These are phyloP conservation scores for Ophioninae sp. DNA, from an alignment of 2,888 invertebrate species.

Conservation along the genomic window DNA sequence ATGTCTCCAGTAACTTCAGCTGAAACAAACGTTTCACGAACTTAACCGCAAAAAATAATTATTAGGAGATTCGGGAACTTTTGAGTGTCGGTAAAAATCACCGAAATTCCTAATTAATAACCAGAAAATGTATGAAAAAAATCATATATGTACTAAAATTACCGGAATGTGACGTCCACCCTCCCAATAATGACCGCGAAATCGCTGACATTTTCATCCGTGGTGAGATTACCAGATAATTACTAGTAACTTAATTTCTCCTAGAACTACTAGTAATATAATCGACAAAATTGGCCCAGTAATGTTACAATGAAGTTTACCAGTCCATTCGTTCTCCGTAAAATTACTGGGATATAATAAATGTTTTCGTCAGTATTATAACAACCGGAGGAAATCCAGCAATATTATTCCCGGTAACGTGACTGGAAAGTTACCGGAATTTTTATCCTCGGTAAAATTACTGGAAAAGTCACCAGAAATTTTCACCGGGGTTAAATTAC, in stretches of 20 bases:
- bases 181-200: not conserved
- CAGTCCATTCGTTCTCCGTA: not conserved
- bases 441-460: not conserved
- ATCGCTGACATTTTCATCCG: not conserved
- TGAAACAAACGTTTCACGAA: too few species aligned
- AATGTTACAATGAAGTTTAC: not conserved
- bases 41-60: too few species aligned
- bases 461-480: not conserved
- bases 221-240: not conserved
- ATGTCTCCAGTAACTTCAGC: too few species aligned
- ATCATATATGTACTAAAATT: too few species aligned
- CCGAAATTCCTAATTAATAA: too few species aligned
- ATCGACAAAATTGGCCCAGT: not conserved
- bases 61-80: too few species aligned
- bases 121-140: too few species aligned
- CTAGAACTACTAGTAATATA: not conserved
- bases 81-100: too few species aligned
- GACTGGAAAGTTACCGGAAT: not conserved
- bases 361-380: not conserved
- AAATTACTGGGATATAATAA: not conserved
- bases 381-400: not conserved
- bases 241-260: not conserved
- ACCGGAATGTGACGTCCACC: not conserved
- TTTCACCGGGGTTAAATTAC: not conserved
- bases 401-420: not conserved